A percentile compares a stretch with the other conserved stretches of the same genome.
Evolutionary conservation across 2,113 vertebrate species (phyloP).

Genomic region (Marmota flaviventris): DNA sequence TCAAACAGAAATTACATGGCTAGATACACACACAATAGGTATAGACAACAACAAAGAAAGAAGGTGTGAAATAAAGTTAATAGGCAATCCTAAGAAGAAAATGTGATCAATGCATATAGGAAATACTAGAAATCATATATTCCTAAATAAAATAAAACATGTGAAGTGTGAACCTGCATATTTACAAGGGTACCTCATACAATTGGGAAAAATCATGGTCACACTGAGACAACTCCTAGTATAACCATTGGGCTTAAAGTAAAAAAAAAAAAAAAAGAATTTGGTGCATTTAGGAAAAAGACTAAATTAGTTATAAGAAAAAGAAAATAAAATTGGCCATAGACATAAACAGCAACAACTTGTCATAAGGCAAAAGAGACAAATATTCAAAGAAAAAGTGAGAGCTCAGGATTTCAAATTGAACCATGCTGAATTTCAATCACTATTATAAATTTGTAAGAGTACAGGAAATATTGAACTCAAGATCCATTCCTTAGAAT

Average conservation of each 20-base stretch:
- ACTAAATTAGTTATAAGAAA: background rate
- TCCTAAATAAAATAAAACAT: background rate
- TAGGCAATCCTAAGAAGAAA: background rate
- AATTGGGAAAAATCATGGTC: background rate
- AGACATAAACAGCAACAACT: background rate
- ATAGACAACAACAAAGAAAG: background rate
- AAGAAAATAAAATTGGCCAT: background rate
- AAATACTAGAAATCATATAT: background rate
- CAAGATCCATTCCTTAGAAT: background rate
- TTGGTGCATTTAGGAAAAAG: background rate
- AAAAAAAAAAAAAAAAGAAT: background rate
- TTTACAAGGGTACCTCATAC: background rate
- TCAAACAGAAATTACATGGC: background rate
- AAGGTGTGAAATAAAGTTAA: background rate
- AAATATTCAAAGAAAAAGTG: conserved; percentile 13
- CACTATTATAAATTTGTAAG: background rate
- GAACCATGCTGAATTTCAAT: background rate
- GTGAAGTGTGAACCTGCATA: background rate
- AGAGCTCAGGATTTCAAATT: background rate
- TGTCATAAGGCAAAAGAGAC: background rate
- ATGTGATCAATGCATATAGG: background rate
- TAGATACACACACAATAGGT: background rate
- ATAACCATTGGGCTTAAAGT: background rate
- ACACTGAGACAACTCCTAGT: background rate
- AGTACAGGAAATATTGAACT: background rate